phyloP scores from a whole-genome alignment of 2,888 invertebrate species.

The Stenchaetothrips biformis region DNA sequence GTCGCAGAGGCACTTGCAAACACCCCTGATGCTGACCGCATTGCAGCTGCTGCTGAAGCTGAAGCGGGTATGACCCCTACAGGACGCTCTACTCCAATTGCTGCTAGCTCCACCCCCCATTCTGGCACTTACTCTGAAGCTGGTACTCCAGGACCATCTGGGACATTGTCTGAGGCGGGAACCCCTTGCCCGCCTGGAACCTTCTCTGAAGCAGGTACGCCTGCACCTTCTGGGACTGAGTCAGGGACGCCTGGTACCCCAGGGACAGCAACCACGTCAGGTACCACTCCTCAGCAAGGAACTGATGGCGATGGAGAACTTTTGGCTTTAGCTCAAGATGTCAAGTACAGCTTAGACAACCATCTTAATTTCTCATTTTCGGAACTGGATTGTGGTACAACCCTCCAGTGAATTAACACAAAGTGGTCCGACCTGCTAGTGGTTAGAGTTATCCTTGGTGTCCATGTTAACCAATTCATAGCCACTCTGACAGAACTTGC shows the following conservation, averaged over 20 bases:
- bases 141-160: background rate
- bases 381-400: background rate
- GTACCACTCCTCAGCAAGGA: conserved; percentile 3
- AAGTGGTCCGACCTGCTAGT: background rate
- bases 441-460: background rate
- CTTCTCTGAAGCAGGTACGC: background rate
- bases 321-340: background rate
- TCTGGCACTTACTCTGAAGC: background rate
- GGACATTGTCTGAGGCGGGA: background rate
- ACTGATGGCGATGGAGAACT: background rate
- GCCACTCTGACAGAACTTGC: background rate
- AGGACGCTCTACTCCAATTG: background rate
- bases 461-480: background rate
- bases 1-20: background rate
- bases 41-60: background rate
- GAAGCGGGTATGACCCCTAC: conserved; percentile 1
- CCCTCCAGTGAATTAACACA: background rate
- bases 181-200: background rate
- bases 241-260: background rate
- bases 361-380: conserved; percentile 13
- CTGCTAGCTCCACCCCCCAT: background rate
- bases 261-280: background rate
- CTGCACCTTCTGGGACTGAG: background rate
- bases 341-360: conserved; percentile 18
- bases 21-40: background rate